Conservation (phyloP, 2,888 invertebrate genomes). For the Phaedon cochleariae region DNA sequence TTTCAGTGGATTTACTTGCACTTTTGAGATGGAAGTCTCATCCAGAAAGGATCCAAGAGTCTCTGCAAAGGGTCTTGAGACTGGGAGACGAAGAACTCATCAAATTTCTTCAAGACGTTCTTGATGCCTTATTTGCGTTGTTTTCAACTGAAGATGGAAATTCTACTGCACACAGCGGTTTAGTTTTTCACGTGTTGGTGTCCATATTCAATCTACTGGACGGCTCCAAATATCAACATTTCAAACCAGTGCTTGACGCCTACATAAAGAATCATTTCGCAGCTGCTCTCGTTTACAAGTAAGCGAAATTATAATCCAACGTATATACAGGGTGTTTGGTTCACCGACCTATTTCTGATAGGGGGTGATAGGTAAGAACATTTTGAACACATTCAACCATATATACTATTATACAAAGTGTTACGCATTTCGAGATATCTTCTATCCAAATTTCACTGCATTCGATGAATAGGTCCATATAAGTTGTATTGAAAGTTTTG, state of each 20-base stretch:
- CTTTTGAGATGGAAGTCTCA: constrained; percentile 91
- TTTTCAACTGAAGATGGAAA: constrained; percentile 94
- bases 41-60: constrained; percentile 87
- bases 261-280: constrained; percentile 96
- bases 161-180: constrained; percentile 86
- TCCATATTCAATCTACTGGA: constrained; percentile 91
- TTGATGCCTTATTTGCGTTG: constrained; percentile 92
- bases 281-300: constrained; percentile 93
- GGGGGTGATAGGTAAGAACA: too few species aligned
- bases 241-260: constrained; percentile 91
- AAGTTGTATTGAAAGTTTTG: too few species aligned
- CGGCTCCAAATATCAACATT: constrained; percentile 92
- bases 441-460: too few species aligned
- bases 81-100: constrained; percentile 92
- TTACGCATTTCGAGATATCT: too few species aligned
- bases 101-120: constrained; percentile 92
- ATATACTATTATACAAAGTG: too few species aligned
- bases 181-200: constrained; percentile 91
- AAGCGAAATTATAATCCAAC: too few species aligned
- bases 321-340: too few species aligned
- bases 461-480: too few species aligned
- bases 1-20: constrained; percentile 83
- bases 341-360: neutral
- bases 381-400: too few species aligned
- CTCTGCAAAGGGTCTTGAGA: constrained; percentile 80